phyloP scores from a whole-genome alignment of 2,888 invertebrate genomes.

The Chromoteleia sp. region DNA sequence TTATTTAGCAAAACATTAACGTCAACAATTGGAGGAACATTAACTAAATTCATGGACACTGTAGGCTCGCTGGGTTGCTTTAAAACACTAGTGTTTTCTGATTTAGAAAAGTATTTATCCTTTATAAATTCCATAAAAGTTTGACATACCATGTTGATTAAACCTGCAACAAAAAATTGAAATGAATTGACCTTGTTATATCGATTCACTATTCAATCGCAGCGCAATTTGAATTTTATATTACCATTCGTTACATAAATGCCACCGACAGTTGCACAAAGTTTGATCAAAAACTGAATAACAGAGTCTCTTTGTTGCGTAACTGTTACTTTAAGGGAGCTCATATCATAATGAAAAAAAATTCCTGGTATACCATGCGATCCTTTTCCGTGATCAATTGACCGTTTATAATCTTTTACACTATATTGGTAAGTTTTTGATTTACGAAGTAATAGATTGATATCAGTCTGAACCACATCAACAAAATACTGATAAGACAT shows the following conservation, averaged over 20 bases:
- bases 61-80: not conserved
- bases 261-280: conserved; percentile 97
- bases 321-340: conserved; percentile 94
- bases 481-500: conserved; percentile 97
- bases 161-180: conserved; percentile 37
- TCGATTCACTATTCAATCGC: not conserved
- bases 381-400: conserved; percentile 90
- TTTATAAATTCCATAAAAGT: conserved; percentile 19
- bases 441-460: conserved; percentile 91
- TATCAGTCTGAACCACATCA: conserved; percentile 97
- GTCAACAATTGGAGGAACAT: conserved; percentile 26
- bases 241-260: conserved; percentile 94
- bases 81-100: not conserved
- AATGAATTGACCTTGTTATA: conserved; percentile 1
- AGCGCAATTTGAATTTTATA: conserved; percentile 9
- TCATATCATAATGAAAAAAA: conserved; percentile 97
- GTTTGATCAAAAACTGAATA: conserved; percentile 92
- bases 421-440: conserved; percentile 96
- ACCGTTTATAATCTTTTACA: conserved; percentile 94
- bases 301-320: conserved; percentile 91
- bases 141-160: conserved; percentile 39
- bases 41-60: conserved; percentile 24
- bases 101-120: not conserved
- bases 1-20: conserved; percentile 42
- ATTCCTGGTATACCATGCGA: conserved; percentile 98